A percentile compares a stretch with the other conserved stretches of the same genome.
Evolutionary conservation across 2,797 vertebrate species (phyloP).

Genomic region (Cygnus olor): DNA sequence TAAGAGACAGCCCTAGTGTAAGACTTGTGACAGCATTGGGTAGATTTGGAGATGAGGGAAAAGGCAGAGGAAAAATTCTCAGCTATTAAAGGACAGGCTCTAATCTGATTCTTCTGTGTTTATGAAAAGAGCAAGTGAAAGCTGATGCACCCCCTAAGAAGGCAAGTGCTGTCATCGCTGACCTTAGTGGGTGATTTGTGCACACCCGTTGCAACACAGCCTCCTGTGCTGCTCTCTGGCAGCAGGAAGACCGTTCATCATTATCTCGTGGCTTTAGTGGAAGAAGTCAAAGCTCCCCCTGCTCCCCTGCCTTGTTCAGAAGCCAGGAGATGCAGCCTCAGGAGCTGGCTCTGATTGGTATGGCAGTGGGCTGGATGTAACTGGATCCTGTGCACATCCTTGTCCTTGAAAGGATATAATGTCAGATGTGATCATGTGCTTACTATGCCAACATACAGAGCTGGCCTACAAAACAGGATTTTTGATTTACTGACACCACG

Average conservation of each 20-base stretch:
- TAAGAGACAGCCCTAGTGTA: not conserved
- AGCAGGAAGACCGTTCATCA: not conserved
- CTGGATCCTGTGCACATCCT: not conserved
- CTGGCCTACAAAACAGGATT: not conserved
- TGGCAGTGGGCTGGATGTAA: not conserved
- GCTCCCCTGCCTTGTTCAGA: not conserved
- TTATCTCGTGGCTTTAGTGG: not conserved
- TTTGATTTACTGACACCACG: not conserved
- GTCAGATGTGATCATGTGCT: not conserved
- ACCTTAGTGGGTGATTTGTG: not conserved
- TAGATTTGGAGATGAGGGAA: not conserved
- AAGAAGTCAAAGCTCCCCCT: not conserved
- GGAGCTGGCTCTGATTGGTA: not conserved
- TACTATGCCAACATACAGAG: not conserved
- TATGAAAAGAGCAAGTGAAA: constrained; percentile 22
- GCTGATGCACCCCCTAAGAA: not conserved
- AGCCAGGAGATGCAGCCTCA: not conserved
- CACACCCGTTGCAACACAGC: not conserved
- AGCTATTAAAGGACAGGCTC: not conserved
- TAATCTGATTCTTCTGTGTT: constrained; percentile 1
- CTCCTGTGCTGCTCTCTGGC: not conserved
- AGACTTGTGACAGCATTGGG: not conserved
- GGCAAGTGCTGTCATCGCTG: not conserved
- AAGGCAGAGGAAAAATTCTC: not conserved
- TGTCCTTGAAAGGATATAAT: not conserved